Evolutionary conservation across 2,113 vertebrate species (phyloP), one percentile per base, ranked within the genome.

Genomic region (Octodon degus): DNA sequence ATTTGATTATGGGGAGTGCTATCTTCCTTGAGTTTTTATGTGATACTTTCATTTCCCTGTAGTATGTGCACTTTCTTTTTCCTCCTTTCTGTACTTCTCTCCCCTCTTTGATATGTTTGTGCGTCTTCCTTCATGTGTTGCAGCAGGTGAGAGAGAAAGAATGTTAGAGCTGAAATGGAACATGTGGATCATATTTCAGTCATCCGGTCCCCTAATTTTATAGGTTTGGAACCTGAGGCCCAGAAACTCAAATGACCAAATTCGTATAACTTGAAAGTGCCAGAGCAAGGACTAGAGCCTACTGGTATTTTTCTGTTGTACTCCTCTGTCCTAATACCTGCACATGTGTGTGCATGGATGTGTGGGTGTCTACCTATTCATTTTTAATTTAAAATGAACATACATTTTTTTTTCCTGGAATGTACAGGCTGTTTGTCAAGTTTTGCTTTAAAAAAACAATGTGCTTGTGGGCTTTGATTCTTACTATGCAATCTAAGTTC

Each of bases 171-270:
- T 89, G 55, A 63, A 95, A 74, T 96, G 62, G 68, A 95, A 55
- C 22, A 74, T 60, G 17, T 50, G 20, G n/a, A 2, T 83, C 74
- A 47, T 43, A 20, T 50, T 3, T 30, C 43, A 79, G 27, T 55
- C 50, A 53, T 96, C 43, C 14, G 93, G 0, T 95, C 92, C 63
- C 86, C 50, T 96, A 30, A 74, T 92, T 96, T 85, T 93, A 87
- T 94, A 70, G n/a, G 70, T 90, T 96, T 93, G 65, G 82, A 97
- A 97, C 87, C 50, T 90, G 32, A 92, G 65, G 40, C 70, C n/a
- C 72, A 88, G 68, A 76, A 95, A 94, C 81, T 96, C 79, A 91
- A 63, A 43, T 87, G 89, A 87, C 55, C 82, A 95, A 24, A 95
- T 91, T 91, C 47, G 91, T 25, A 47, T 79, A 88, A 90, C 82